These are phyloP conservation scores for Conops quadrifasciatus DNA, from an alignment of 2,888 invertebrate species.

Conservation along the genomic window DNA sequence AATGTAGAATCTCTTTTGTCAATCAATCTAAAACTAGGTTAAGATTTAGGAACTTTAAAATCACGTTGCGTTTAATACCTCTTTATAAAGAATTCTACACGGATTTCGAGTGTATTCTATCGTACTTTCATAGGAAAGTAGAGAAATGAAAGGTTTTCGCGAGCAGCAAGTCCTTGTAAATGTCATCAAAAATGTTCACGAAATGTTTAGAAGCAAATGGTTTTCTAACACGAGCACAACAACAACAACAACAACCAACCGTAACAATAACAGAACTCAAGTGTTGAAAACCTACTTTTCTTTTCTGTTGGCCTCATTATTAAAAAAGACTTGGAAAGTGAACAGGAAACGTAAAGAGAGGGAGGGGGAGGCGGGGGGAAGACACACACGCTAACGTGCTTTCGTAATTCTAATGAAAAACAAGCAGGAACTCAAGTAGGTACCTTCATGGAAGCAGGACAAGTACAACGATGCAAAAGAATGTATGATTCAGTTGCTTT, in stretches of 20 bases:
- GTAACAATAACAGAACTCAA: constrained; percentile 5
- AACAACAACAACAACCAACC: background rate
- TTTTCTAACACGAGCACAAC: background rate
- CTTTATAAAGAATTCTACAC: no score
- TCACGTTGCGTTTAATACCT: no score
- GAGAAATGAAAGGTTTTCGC: background rate
- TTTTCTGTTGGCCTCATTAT: background rate
- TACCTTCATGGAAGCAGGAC: background rate
- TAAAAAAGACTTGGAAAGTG: background rate
- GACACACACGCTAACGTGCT: background rate
- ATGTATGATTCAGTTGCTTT: background rate
- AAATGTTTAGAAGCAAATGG: background rate
- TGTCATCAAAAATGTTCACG: background rate
- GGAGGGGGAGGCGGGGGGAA: no score
- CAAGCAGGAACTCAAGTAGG: background rate
- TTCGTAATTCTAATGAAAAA: constrained; percentile 9
- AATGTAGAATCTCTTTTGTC: no score
- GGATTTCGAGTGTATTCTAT: no score
- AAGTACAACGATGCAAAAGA: background rate
- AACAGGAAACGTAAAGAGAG: background rate
- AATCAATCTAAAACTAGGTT: no score
- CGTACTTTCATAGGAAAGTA: background rate
- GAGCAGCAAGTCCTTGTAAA: background rate
- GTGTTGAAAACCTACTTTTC: constrained; percentile 22
- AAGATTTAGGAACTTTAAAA: no score